phyloP scores from a whole-genome alignment of 2,113 vertebrate species.

The Ailurus styani region DNA sequence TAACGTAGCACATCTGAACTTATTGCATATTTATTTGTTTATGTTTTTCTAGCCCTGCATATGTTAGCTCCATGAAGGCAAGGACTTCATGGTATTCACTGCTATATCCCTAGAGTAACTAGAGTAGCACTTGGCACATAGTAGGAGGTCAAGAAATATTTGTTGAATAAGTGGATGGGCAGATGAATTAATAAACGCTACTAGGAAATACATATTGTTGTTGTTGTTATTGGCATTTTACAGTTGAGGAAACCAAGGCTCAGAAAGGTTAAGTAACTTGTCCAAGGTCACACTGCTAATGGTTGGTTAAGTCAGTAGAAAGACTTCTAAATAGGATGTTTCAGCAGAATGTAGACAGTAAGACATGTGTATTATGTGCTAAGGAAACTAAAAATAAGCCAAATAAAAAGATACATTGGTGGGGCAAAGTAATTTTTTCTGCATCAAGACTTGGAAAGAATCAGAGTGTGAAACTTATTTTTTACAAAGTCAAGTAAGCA shows the following conservation, averaged over 20 bases:
- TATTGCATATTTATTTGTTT: neutral
- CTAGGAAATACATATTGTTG: neutral
- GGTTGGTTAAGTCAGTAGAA: neutral
- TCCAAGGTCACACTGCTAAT: neutral
- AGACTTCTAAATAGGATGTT: neutral
- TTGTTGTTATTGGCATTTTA: neutral
- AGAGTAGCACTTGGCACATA: neutral
- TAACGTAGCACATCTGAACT: neutral
- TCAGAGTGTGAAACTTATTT: neutral
- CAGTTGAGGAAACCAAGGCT: neutral
- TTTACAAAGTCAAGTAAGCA: neutral
- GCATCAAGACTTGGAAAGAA: neutral
- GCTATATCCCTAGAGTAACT: neutral
- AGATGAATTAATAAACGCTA: neutral
- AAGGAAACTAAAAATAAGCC: neutral
- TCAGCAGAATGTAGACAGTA: neutral
- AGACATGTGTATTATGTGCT: neutral
- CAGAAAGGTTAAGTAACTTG: neutral
- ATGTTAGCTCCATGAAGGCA: too few species aligned
- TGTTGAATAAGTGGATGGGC: too few species aligned
- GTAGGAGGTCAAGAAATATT: neutral
- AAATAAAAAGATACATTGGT: neutral
- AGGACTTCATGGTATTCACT: neutral
- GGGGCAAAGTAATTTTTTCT: neutral
- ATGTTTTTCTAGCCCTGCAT: neutral